Evolutionary conservation across 1,140 invertebrate species (phyloP), one percentile per base, ranked within the genome.

Genomic region (Drosophila truncata): DNA sequence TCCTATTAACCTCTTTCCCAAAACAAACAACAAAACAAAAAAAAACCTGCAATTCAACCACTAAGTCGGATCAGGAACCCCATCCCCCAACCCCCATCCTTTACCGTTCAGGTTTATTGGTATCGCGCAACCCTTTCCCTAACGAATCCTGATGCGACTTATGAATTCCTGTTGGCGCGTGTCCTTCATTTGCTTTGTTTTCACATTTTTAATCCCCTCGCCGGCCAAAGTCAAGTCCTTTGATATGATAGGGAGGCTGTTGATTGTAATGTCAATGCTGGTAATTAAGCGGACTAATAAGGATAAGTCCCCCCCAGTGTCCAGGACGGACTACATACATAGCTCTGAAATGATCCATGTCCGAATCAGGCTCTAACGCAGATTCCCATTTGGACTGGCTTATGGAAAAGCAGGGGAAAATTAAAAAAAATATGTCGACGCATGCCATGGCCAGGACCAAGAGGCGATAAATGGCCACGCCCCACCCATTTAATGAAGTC

Each of bases 211-310:
- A 87, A 88, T 78, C 80, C 85, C 62, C 63, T 80, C 41, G 46
- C 46, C 59, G 52, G 29, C 10, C 31, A 52, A 67, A 81, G 65
- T 78, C 83, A 67, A 82, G 62, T 69, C 65, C 85, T 88, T 88
- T 88, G 84, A 88, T 84, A 88, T 87, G 71, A 87, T 78, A 76
- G 59, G 16, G 11, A 9, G 35, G 41, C 59, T 39, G 41, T 27
- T 44, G 66, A 59, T 47, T 44, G 29, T 67, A 54, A 61, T 39
- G 23, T 76, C 64, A 46, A 65, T 63, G 57, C 16, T 25, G 44
- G 41, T 55, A 66, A 73, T 74, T 57, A 73, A 58, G 49, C 39
- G 44, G 41, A 33, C 35, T 46, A 41, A 58, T 44, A 31, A 14
- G 41, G n/a, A 39, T 62, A 10, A 50, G 23, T 20, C 25, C 39